phyloP scores from a whole-genome alignment of 53 echinoderm and acorn worm species.

The Astropecten irregularis region DNA sequence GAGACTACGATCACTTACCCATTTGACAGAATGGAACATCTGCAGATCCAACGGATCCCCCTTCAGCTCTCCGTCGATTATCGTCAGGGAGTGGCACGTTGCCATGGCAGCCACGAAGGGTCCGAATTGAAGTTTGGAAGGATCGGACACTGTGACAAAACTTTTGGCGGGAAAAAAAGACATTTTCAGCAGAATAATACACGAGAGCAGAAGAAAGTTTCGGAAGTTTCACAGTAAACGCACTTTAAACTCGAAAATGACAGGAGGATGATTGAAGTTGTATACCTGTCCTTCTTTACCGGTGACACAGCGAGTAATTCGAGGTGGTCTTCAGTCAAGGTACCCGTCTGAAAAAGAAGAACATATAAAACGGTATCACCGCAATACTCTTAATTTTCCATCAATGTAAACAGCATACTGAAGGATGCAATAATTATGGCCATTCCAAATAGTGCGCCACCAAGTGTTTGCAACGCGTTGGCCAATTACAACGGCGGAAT shows the following conservation, averaged over 20 bases:
- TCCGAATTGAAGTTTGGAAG: constrained; percentile 82
- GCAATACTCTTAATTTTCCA: too few species aligned
- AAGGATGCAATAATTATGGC: too few species aligned
- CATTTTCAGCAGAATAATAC: too few species aligned
- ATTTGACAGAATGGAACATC: constrained; percentile 97
- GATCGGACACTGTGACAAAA: constrained; percentile 79
- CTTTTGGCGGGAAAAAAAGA: neutral
- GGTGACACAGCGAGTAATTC: constrained; percentile 89
- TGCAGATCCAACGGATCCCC: constrained; percentile 95
- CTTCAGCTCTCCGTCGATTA: constrained; percentile 85
- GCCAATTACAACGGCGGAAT: too few species aligned
- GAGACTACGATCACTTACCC: too few species aligned
- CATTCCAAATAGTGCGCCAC: too few species aligned
- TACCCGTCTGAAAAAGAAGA: constrained; percentile 79
- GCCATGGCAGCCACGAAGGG: constrained; percentile 94
- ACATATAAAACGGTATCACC: too few species aligned
- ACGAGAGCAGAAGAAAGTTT: too few species aligned
- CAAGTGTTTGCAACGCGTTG: too few species aligned
- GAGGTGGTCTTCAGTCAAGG: constrained; percentile 90
- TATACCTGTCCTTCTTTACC: constrained; percentile 78
- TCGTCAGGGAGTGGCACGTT: constrained; percentile 91
- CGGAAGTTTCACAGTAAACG: too few species aligned
- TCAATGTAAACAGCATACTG: too few species aligned
- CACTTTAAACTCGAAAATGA: too few species aligned
- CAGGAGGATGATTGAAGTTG: neutral